Evolutionary conservation across 2,113 vertebrate genomes (phyloP), one percentile per base, ranked within the genome.

Genomic region (Oryzias curvinotus): DNA sequence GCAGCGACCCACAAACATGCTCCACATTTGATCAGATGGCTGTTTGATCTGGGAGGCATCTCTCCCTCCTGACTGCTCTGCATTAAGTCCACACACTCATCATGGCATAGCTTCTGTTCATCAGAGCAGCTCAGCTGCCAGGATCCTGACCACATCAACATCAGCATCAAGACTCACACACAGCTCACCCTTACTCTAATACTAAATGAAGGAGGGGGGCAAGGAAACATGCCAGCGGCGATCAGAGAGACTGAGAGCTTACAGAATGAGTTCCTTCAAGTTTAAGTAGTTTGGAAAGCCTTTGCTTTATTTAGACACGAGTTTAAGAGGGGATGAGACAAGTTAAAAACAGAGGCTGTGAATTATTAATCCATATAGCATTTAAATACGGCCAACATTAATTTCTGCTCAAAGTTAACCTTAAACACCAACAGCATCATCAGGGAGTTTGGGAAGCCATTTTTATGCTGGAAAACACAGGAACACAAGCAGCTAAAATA

Each of bases 1-100:
- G 66, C 65, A 19, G 56, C 69, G 76, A 82, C 83, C 88, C 83
- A 87, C 82, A 89, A 88, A 89, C 76, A 86, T 68, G 80, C 66
- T 82, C 86, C 18, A 89, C 77, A 89, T 90, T 86, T 76, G 75
- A 80, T 87, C 77, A 67, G 65, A 62, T 60, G 53, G 63, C 65
- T 65, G 75, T 87, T 85, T 88, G 84, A 88, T 87, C 70, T 80
- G 77, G 51, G 18, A 71, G 67, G 45, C 60, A 52, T 23, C 19
- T 41, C 57, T 70, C 68, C 81, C 81, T 4, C 13, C 64, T 77
- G 75, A 80, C 45, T 23, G n/a, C 69, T 76, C 55, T 59, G 16
- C 42, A 60, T 62, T 53, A 53, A 58, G 57, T 30, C 47, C 61
- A 59, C 54, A 64, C 77, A 73, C 46, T 57, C 73, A 71, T 68